These are phyloP conservation scores for Boulengeromyrus knoepffleri DNA, from an alignment of 2,113 vertebrate genomes.

Conservation along the genomic window DNA sequence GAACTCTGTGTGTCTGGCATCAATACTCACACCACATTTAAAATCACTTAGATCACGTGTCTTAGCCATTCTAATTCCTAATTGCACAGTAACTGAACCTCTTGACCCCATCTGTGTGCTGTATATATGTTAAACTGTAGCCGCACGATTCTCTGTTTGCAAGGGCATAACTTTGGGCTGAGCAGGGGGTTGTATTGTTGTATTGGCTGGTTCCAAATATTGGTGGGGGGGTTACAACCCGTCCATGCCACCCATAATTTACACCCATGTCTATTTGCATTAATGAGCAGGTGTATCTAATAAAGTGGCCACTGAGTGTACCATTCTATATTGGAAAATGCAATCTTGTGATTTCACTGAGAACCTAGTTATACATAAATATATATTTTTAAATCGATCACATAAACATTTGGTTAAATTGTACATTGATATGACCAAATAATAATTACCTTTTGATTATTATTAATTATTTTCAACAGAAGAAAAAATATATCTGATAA, in stretches of 20 bases:
- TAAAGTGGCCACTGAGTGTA: constrained; percentile 11
- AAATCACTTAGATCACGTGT: neutral
- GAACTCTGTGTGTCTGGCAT: neutral
- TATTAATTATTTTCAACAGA: neutral
- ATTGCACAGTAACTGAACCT: neutral
- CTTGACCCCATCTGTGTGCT: neutral
- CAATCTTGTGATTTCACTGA: constrained; percentile 38
- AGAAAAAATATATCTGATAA: constrained; percentile 4
- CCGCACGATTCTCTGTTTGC: neutral
- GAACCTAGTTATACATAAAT: constrained; percentile 23
- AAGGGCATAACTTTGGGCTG: neutral
- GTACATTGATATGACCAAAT: neutral
- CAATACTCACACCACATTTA: neutral
- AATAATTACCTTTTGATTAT: neutral
- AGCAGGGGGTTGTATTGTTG: neutral
- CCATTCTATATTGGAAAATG: constrained; percentile 44
- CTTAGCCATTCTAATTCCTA: neutral
- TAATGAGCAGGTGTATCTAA: neutral
- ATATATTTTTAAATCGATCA: constrained; percentile 23
- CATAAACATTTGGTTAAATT: constrained; percentile 9
- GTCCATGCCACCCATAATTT: neutral
- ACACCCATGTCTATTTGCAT: neutral
- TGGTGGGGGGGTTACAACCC: neutral
- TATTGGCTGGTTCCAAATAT: neutral
- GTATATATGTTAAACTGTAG: neutral